A percentile compares a stretch with the other conserved stretches of the same genome.
These are phyloP conservation scores for Coenobita brevimanus DNA, from an alignment of 1,140 invertebrate genomes.

Conservation along the genomic window DNA sequence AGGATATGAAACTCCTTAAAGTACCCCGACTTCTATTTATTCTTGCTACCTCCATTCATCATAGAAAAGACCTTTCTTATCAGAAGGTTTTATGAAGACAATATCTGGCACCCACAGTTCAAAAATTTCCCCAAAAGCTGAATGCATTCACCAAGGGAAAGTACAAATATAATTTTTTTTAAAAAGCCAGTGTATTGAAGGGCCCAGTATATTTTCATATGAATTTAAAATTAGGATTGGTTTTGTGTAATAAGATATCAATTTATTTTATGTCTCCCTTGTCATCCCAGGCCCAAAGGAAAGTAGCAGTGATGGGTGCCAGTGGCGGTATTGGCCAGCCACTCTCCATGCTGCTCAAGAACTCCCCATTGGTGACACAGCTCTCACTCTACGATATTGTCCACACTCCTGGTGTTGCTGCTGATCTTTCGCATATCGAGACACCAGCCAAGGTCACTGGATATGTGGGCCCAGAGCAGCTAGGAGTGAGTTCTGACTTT, in stretches of 20 bases:
- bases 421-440: slow-evolving; percentile 98
- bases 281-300: slow-evolving; percentile 72
- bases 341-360: slow-evolving; percentile 94
- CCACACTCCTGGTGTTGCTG: slow-evolving; percentile 96
- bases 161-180: too few relatives aligned
- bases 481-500: slow-evolving; percentile 80
- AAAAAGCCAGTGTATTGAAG: not conserved
- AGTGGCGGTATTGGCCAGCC: slow-evolving; percentile 99
- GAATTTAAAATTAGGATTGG: not conserved
- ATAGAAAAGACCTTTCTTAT: too few relatives aligned
- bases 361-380: slow-evolving; percentile 86
- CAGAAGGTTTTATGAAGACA: too few relatives aligned
- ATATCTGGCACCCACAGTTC: too few relatives aligned
- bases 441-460: slow-evolving; percentile 88
- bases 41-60: too few relatives aligned
- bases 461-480: slow-evolving; percentile 84
- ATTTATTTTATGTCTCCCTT: not conserved
- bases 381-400: slow-evolving; percentile 96
- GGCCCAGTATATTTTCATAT: not conserved
- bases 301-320: slow-evolving; percentile 97
- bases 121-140: too few relatives aligned
- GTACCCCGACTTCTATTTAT: too few relatives aligned
- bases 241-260: not conserved
- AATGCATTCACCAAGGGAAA: too few relatives aligned
- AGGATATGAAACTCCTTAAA: too few relatives aligned